phyloP scores from a whole-genome alignment of 2,113 vertebrate species.

The Xiphias gladius region DNA sequence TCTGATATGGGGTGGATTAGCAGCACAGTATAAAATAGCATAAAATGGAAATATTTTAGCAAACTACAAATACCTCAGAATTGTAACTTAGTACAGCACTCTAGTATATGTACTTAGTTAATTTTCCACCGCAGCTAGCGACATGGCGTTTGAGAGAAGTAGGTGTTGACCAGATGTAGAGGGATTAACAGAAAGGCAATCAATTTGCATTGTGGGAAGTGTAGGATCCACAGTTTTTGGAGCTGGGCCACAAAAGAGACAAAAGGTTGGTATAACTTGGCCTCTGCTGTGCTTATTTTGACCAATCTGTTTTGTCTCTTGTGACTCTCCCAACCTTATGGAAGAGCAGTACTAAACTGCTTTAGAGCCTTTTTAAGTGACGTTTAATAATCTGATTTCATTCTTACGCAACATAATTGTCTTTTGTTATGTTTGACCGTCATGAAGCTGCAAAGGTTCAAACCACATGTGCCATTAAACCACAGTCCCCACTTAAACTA shows the following conservation, averaged over 20 bases:
- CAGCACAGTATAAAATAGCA: neutral
- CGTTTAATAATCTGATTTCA: neutral
- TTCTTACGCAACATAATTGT: neutral
- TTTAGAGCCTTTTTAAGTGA: neutral
- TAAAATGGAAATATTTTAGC: neutral
- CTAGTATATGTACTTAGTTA: too few species aligned
- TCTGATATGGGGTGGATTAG: neutral
- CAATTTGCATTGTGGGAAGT: neutral
- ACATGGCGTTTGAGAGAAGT: too few species aligned
- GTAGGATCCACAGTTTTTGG: neutral
- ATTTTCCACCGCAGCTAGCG: too few species aligned
- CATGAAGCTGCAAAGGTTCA: neutral
- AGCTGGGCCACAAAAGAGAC: neutral
- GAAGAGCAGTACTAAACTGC: neutral
- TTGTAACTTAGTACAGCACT: neutral
- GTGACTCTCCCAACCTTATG: neutral
- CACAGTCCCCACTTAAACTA: neutral
- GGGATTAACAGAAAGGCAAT: neutral
- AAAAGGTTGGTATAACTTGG: too few species aligned
- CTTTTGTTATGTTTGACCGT: neutral
- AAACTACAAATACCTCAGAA: neutral
- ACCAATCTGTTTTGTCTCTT: neutral
- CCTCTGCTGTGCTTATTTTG: neutral
- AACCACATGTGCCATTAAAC: constrained; percentile 1
- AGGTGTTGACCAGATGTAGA: neutral